Conservation (phyloP, 2,888 invertebrate genomes). For the Erynnis tages region DNA sequence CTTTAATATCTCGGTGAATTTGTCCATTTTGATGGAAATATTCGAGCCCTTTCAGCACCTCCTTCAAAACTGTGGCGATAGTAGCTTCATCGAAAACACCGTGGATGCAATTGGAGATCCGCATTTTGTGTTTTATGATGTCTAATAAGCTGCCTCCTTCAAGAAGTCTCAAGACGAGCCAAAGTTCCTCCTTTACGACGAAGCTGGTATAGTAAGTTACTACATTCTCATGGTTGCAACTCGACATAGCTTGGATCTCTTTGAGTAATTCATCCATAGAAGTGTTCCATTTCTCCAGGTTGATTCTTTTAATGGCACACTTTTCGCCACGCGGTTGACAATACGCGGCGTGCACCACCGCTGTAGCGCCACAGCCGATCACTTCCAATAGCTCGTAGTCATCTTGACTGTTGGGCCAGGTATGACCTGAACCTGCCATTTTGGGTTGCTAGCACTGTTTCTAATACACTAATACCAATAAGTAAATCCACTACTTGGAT, state of each 20-base stretch:
- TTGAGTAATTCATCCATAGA: constrained; percentile 99
- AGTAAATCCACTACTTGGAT: background rate
- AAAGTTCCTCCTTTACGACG: constrained; percentile 98
- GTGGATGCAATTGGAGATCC: constrained; percentile 94
- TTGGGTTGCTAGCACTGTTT: constrained; percentile 19
- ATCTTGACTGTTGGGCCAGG: constrained; percentile 96
- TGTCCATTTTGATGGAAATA: constrained; percentile 98
- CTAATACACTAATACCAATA: background rate
- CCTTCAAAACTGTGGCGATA: constrained; percentile 98
- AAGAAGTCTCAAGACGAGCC: constrained; percentile 98
- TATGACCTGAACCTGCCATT: constrained; percentile 64
- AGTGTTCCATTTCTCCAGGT: constrained; percentile 99
- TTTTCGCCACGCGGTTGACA: constrained; percentile 97
- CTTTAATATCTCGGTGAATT: constrained; percentile 90
- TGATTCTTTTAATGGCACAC: constrained; percentile 99
- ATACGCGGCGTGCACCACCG: constrained; percentile 97
- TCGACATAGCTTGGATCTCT: constrained; percentile 98
- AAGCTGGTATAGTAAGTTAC: constrained; percentile 99
- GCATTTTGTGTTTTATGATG: constrained; percentile 97
- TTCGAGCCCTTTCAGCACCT: constrained; percentile 98
- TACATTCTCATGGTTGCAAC: constrained; percentile 99
- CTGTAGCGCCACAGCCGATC: constrained; percentile 98
- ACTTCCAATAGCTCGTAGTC: constrained; percentile 97
- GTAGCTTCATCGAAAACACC: constrained; percentile 99
- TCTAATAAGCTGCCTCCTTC: constrained; percentile 95